These are phyloP conservation scores for Porites lobata DNA, from an alignment of 92 coral and sea anemone species.

Conservation along the genomic window DNA sequence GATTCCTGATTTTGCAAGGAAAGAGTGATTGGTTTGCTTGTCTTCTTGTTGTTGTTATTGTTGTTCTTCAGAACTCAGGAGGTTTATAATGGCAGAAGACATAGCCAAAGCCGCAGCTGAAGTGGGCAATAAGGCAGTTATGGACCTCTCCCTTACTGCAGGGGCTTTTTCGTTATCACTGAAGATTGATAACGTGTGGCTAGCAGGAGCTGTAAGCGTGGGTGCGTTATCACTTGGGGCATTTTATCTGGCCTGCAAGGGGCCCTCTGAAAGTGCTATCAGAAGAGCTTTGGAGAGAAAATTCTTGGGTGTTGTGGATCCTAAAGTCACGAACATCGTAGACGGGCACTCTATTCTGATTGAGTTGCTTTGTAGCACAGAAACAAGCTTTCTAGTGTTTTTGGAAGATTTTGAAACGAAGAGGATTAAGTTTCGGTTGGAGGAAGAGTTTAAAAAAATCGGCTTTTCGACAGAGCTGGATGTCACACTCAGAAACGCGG, in stretches of 20 bases:
- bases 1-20: no score
- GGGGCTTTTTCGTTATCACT: constrained; percentile 37
- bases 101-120: constrained; percentile 31
- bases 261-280: constrained; percentile 36
- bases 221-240: constrained; percentile 50
- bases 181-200: constrained; percentile 46
- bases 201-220: constrained; percentile 44
- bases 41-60: no score
- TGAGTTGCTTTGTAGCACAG: constrained; percentile 33
- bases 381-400: constrained; percentile 28
- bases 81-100: constrained; percentile 13
- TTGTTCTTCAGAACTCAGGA: neutral
- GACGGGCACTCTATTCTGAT: constrained; percentile 43
- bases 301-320: constrained; percentile 17
- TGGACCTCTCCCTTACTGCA: constrained; percentile 29
- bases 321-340: constrained; percentile 5
- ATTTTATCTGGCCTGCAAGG: constrained; percentile 33
- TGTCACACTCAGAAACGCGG: constrained; percentile 10
- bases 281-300: constrained; percentile 38
- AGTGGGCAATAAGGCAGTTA: constrained; percentile 21
- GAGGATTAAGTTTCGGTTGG: constrained; percentile 18
- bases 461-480: constrained; percentile 25
- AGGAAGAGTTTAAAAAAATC: constrained; percentile 32
- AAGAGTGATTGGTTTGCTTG: no score
- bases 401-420: constrained; percentile 35